phyloP scores from a whole-genome alignment of 2,888 invertebrate genomes.

The Gastracanthus pulcherrimus region DNA sequence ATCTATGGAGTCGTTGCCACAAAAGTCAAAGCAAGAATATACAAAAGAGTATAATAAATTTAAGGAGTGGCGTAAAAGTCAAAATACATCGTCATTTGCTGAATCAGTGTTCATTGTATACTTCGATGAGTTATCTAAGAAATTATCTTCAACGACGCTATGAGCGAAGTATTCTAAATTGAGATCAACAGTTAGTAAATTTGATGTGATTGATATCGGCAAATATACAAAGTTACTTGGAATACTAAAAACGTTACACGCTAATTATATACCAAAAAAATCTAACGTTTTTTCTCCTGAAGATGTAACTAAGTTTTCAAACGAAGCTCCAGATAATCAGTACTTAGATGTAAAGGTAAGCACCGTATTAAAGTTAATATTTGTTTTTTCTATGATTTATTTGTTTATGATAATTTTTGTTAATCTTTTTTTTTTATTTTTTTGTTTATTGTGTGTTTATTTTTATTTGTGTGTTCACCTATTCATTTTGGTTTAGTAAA shows the following conservation, averaged over 20 bases:
- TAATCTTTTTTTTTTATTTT: no score
- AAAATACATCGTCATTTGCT: conserved; percentile 13
- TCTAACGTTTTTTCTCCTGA: conserved; percentile 31
- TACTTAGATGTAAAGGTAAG: conserved; percentile 53
- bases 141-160: not conserved
- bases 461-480: no score
- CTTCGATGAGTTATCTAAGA: not conserved
- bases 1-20: no score
- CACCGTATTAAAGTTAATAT: not conserved
- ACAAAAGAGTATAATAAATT: no score
- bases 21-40: no score
- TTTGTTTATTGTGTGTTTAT: no score
- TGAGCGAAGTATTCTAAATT: conserved; percentile 7
- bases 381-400: no score
- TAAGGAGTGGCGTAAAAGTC: no score
- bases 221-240: conserved; percentile 4
- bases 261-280: conserved; percentile 39
- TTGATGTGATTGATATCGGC: not conserved
- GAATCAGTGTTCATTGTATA: not conserved
- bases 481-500: no score
- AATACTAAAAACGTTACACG: conserved; percentile 9
- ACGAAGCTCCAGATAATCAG: conserved; percentile 36
- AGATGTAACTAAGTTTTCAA: conserved; percentile 33
- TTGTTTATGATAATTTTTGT: no score
- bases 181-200: conserved; percentile 4